phyloP scores from a whole-genome alignment of 37 sponge, comb jelly and placozoan species.

The Halichondria panicea region DNA sequence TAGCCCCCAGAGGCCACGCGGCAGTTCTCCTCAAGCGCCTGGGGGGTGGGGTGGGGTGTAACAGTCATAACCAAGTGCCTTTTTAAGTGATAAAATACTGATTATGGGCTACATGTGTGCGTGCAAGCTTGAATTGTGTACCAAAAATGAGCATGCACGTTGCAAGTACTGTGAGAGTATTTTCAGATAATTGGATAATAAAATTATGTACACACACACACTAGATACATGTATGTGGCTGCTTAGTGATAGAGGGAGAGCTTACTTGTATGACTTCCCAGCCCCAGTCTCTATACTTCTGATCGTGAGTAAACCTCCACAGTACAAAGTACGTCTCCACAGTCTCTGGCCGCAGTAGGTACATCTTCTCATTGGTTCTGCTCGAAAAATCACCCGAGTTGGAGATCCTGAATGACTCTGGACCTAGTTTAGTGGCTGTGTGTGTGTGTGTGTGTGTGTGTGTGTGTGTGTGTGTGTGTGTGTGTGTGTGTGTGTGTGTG shows the following conservation, averaged over 20 bases:
- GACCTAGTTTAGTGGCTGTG: constrained; percentile 83
- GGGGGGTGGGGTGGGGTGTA: not conserved
- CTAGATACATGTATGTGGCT: not conserved
- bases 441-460: constrained; percentile 3
- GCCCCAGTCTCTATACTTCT: constrained; percentile 91
- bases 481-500: constrained; percentile 4
- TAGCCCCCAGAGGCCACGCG: constrained; percentile 67
- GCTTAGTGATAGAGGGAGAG: not conserved
- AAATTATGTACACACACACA: not conserved
- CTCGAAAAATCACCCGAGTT: constrained; percentile 17
- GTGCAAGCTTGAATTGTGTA: not conserved
- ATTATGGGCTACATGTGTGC: not conserved
- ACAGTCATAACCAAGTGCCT: not conserved
- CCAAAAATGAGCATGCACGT: not conserved
- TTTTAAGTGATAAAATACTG: not conserved
- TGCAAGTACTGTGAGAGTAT: not conserved
- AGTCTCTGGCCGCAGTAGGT: constrained; percentile 87
- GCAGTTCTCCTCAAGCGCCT: constrained; percentile 82
- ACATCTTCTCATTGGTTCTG: constrained; percentile 66
- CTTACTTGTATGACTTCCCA: constrained; percentile 87
- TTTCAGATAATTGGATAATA: not conserved
- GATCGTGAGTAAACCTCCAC: constrained; percentile 90
- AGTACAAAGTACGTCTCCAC: constrained; percentile 84
- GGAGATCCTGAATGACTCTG: constrained; percentile 79
- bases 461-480: constrained; percentile 8